phyloP scores from a whole-genome alignment of 2,888 invertebrate genomes.

The Yponomeuta plumbellus region DNA sequence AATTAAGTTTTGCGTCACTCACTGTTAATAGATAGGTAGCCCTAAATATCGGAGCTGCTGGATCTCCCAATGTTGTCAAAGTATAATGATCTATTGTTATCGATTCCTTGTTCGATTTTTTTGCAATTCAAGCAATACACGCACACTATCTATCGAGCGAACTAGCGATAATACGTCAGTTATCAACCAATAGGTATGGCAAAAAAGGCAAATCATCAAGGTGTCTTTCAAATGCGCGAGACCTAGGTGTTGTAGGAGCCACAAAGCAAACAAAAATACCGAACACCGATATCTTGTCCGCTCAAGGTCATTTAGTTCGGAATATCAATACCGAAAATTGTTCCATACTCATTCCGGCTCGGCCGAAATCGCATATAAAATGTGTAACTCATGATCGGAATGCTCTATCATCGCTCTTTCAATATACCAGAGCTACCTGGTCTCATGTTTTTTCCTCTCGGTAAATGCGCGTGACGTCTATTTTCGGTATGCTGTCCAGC shows the following conservation, averaged over 20 bases:
- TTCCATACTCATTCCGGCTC: not conserved
- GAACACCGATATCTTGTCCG: not conserved
- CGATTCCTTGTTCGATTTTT: too few relatives aligned
- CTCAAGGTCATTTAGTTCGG: not conserved
- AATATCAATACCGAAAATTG: not conserved
- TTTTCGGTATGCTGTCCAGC: too few relatives aligned
- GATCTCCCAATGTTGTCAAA: too few relatives aligned
- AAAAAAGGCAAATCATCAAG: not conserved
- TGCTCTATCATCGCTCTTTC: conserved; percentile 2
- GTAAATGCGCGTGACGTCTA: too few relatives aligned
- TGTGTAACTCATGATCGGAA: not conserved
- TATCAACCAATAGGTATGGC: not conserved
- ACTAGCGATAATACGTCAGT: too few relatives aligned
- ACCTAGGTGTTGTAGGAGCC: not conserved
- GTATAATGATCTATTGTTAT: too few relatives aligned
- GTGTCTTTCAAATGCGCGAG: not conserved
- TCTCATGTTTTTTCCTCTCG: not conserved
- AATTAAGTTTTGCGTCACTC: conserved; percentile 74
- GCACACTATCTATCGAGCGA: too few relatives aligned
- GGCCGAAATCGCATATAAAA: not conserved
- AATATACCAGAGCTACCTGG: not conserved
- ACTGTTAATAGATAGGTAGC: not conserved
- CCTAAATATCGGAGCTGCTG: too few relatives aligned
- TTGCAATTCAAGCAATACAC: too few relatives aligned
- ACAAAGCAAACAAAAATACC: not conserved